Percentiles rank a stretch among this genome's conserved stretches.
phyloP scores from a whole-genome alignment of 2,888 invertebrate species.

The Rotaria sp. region DNA sequence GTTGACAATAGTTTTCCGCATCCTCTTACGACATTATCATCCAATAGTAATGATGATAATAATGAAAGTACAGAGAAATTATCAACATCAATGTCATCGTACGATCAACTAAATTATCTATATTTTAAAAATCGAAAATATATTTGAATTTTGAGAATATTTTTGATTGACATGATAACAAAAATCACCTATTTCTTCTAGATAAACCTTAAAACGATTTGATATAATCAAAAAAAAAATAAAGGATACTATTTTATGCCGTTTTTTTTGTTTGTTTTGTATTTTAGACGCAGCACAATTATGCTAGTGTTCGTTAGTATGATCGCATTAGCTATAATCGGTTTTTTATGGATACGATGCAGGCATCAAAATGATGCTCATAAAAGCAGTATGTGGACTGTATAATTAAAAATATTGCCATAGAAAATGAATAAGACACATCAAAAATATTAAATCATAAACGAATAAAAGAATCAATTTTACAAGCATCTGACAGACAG shows the following conservation, averaged over 20 bases:
- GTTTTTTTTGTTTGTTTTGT: neutral
- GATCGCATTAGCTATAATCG: neutral
- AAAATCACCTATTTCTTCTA: no score
- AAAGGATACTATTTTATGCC: no score
- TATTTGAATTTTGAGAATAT: no score
- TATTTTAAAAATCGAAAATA: neutral
- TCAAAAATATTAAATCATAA: no score
- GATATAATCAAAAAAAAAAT: no score
- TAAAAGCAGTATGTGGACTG: neutral
- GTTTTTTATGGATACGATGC: neutral
- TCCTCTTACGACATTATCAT: neutral
- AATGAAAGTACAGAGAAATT: neutral
- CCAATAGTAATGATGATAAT: neutral
- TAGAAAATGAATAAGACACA: no score
- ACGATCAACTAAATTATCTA: neutral
- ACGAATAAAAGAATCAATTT: no score
- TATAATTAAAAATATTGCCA: neutral
- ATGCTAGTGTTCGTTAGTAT: neutral
- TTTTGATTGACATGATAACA: no score
- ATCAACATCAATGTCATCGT: neutral
- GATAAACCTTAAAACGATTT: no score
- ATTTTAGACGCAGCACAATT: neutral
- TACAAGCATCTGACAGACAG: no score
- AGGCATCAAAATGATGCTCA: neutral
- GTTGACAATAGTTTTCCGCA: neutral